These are phyloP conservation scores for Hyla sarda DNA, from an alignment of 2,113 vertebrate genomes.

Conservation along the genomic window DNA sequence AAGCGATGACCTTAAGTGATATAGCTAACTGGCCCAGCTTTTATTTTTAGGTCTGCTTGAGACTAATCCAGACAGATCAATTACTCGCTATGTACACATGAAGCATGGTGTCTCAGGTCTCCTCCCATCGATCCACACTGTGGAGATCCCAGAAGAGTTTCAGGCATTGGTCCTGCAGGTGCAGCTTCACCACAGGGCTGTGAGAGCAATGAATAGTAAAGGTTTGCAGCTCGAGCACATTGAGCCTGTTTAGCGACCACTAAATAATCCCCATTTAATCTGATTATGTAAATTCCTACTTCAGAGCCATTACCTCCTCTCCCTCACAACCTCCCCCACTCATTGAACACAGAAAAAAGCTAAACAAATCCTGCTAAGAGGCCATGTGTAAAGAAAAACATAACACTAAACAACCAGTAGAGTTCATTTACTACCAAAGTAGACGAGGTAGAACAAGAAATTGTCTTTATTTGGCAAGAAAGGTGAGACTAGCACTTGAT, in stretches of 20 bases:
- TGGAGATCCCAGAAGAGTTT: conserved; percentile 69
- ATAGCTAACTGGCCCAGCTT: conserved; percentile 65
- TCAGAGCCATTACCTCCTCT: conserved; percentile 71
- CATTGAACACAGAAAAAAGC: conserved; percentile 46
- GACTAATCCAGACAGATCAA: conserved; percentile 75
- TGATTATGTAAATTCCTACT: conserved; percentile 99
- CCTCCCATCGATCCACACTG: conserved; percentile 39
- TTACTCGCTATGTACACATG: conserved; percentile 66
- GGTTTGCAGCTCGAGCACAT: conserved; percentile 88
- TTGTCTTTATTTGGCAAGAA: conserved; percentile 19
- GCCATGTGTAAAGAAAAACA: conserved; percentile 33
- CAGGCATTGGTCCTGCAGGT: conserved; percentile 80
- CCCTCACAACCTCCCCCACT: conserved; percentile 37
- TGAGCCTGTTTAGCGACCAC: conserved; percentile 83
- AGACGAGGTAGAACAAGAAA: conserved; percentile 3
- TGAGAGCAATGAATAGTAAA: conserved; percentile 89
- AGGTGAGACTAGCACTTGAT: neutral
- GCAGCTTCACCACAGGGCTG: conserved; percentile 82
- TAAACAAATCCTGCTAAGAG: conserved; percentile 55
- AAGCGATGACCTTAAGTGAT: conserved; percentile 62
- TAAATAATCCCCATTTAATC: conserved; percentile 91
- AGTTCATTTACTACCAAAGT: conserved; percentile 22
- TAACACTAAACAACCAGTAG: conserved; percentile 22
- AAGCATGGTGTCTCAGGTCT: conserved; percentile 60
- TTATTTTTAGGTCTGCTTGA: conserved; percentile 64